A percentile compares a stretch with the other conserved stretches of the same genome.
Evolutionary conservation across 1,140 invertebrate species (phyloP).

Genomic region (Drosophila suzukii): DNA sequence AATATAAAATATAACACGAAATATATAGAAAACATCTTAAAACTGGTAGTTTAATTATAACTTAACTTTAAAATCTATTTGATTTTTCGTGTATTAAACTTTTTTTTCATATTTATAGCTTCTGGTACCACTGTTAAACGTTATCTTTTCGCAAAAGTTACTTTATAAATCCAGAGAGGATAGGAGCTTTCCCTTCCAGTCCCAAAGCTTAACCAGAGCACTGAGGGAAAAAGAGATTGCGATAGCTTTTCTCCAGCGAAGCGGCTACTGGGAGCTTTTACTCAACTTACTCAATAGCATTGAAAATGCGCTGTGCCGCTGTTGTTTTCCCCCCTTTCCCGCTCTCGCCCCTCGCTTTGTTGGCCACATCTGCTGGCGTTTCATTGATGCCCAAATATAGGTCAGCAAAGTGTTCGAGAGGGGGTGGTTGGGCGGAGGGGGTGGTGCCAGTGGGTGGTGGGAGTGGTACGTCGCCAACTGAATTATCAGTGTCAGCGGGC

Average conservation of each 20-base stretch:
- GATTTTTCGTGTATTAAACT: no score
- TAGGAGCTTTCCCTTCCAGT: slow-evolving; percentile 60
- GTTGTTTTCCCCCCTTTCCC: not conserved
- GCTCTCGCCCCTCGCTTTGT: not conserved
- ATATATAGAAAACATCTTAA: no score
- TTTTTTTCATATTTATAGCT: not conserved
- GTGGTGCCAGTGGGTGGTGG: slow-evolving; percentile 4
- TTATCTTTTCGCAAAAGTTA: slow-evolving; percentile 2
- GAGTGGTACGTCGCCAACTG: slow-evolving; percentile 38
- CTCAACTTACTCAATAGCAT: slow-evolving; percentile 48
- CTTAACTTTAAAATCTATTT: no score
- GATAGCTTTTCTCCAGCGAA: slow-evolving; percentile 39
- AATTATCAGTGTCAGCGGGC: slow-evolving; percentile 56
- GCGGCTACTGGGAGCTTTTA: slow-evolving; percentile 54
- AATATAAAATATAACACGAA: no score
- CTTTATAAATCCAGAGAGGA: slow-evolving; percentile 4
- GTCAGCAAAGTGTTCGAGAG: slow-evolving; percentile 71
- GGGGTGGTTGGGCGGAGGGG: slow-evolving; percentile 13
- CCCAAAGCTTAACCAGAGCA: slow-evolving; percentile 23
- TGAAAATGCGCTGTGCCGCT: slow-evolving; percentile 26
- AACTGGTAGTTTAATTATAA: no score
- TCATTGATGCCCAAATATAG: slow-evolving; percentile 84
- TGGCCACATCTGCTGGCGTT: slow-evolving; percentile 35
- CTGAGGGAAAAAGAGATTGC: not conserved
- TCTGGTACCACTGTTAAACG: not conserved